Base-by-base conservation (phyloP, 2,113 vertebrate genomes). In the Phylloscopus trochiloides region DNA sequence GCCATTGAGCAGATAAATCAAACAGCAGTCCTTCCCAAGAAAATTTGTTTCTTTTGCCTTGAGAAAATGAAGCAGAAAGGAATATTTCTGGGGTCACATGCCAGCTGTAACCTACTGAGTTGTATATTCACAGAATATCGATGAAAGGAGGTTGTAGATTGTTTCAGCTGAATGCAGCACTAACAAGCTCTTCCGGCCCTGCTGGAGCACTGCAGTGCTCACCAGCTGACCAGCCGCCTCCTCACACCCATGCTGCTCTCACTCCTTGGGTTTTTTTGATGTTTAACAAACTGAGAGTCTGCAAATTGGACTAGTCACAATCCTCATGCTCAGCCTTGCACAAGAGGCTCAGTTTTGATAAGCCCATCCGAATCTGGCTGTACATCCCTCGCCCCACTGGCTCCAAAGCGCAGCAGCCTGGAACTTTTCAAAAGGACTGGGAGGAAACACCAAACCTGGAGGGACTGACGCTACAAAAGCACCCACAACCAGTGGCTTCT, bases 361-460 rank as follows among this genome's bases (percentile, higher is more conserved):
- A 71, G 29, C 29, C 26, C 2, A 2, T 40, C 54, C 26, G 42
- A 52, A 32, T 9, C 38, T 28, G 31, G 36, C 47, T 7, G 20
- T 40, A 25, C 14, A 12, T n/a, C 16, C 10, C 26, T 17, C 4
- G 0, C 43, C 26, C 15, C 45, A 14, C 26, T n/a, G 10, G 6
- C 28, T 55, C 32, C 63, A 28, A 47, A 14, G 18, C 0, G 0
- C 47, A 15, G n/a, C 0, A 0, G 28, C 18, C 17, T 21, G 25
- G 9, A 86, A 50, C 6, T 17, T 81, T 10, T 17, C 8, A 16
- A 45, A 45, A 50, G 12, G 8, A 22, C 59, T 8, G 14, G 28
- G 17, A 50, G 21, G 10, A 29, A 61, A 59, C 57, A 47, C 16
- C 61, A 66, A 34, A 65, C 16, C 21, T 9, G 28, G 43, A 52